Percentiles rank a stretch among this genome's conserved stretches.
phyloP scores from a whole-genome alignment of 2,113 vertebrate genomes.

The Ptyas mucosa region DNA sequence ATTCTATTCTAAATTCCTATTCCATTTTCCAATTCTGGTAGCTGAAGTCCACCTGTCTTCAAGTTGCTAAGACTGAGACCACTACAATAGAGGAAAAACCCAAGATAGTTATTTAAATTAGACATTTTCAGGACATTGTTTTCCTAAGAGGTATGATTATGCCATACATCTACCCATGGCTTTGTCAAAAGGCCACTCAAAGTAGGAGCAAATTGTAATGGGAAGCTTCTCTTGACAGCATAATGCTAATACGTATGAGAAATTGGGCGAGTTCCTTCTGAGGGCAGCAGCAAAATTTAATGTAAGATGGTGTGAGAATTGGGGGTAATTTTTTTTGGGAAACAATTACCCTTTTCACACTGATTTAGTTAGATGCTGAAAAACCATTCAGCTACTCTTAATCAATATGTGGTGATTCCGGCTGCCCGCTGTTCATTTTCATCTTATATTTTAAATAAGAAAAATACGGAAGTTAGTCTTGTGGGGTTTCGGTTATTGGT shows the following conservation, averaged over 20 bases:
- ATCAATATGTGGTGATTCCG: neutral
- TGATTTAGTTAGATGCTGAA: slow-evolving; percentile 20
- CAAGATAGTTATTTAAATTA: neutral
- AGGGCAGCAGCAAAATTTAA: slow-evolving; percentile 1
- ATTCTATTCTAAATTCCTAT: too few relatives aligned
- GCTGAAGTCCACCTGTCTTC: too few relatives aligned
- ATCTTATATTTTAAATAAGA: slow-evolving; percentile 9
- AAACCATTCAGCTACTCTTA: slow-evolving; percentile 13
- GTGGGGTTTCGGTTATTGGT: neutral
- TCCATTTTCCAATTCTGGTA: too few relatives aligned
- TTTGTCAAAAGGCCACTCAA: neutral
- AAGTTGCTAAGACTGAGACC: too few relatives aligned
- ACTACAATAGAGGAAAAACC: too few relatives aligned
- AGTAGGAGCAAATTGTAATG: neutral
- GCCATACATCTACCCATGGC: neutral
- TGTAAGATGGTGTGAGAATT: neutral
- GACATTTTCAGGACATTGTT: neutral
- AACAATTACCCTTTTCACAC: slow-evolving; percentile 17
- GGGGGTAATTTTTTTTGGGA: neutral
- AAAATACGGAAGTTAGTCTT: neutral
- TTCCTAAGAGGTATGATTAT: slow-evolving; percentile 7
- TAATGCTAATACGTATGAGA: neutral
- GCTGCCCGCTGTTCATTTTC: neutral
- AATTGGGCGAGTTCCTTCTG: neutral
- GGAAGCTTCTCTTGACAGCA: neutral